phyloP scores from a whole-genome alignment of 64 coral and sea anemone species.

The Montipora capricornis region DNA sequence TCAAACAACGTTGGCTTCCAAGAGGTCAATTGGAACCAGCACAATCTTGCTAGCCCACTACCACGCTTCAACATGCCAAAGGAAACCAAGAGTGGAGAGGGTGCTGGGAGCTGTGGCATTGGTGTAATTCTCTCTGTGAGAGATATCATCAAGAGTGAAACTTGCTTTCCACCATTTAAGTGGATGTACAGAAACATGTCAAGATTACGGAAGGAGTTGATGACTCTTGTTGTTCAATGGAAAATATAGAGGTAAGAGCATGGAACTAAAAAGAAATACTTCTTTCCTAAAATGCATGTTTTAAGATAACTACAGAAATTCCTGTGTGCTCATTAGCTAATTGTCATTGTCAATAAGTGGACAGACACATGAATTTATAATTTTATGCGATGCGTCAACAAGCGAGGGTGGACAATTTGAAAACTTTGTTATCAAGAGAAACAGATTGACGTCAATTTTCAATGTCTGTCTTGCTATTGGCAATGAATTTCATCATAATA shows the following conservation, averaged over 20 bases:
- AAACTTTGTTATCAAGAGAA: too few relatives aligned
- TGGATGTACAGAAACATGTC: constrained; percentile 10
- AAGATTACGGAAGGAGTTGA: neutral
- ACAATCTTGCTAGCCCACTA: neutral
- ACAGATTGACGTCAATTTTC: too few relatives aligned
- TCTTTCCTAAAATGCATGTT: too few relatives aligned
- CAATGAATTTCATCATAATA: too few relatives aligned
- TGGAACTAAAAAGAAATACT: too few relatives aligned
- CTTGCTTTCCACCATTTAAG: neutral
- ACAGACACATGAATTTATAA: too few relatives aligned
- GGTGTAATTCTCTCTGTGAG: constrained; percentile 11
- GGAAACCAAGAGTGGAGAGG: neutral
- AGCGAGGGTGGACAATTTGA: too few relatives aligned
- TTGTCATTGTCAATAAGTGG: too few relatives aligned
- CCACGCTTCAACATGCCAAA: constrained; percentile 31
- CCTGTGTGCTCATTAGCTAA: too few relatives aligned
- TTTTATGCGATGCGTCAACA: too few relatives aligned
- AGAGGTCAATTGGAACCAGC: neutral
- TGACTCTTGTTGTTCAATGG: neutral
- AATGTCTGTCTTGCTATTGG: too few relatives aligned
- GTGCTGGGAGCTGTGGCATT: constrained; percentile 30
- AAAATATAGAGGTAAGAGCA: neutral
- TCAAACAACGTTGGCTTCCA: neutral
- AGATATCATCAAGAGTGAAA: neutral
- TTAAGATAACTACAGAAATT: too few relatives aligned